phyloP scores from a whole-genome alignment of 2,797 vertebrate genomes.

The Coluber constrictor region DNA sequence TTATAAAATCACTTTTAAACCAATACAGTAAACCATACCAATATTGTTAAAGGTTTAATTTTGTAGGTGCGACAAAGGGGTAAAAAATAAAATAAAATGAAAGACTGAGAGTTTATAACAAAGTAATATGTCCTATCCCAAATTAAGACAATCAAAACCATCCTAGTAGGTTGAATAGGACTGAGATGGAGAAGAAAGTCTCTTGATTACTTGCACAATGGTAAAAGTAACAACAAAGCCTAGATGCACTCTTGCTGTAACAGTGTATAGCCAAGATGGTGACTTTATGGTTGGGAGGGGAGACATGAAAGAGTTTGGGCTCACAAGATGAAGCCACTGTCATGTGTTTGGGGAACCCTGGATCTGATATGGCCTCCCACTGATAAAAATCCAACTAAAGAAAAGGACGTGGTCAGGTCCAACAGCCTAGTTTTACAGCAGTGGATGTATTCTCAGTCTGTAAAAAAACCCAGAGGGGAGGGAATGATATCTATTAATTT shows the following conservation, averaged over 20 bases:
- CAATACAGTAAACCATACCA: neutral
- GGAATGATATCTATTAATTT: neutral
- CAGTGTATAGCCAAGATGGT: neutral
- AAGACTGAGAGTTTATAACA: neutral
- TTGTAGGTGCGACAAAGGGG: neutral
- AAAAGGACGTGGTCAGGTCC: neutral
- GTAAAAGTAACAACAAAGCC: neutral
- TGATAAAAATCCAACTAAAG: neutral
- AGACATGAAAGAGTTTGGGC: neutral
- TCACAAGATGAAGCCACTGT: neutral
- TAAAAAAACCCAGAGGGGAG: neutral
- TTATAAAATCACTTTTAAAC: neutral
- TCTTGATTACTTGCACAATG: neutral
- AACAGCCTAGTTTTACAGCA: neutral
- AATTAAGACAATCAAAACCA: neutral
- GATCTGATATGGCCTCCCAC: neutral
- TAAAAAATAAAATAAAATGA: neutral
- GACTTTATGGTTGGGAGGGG: neutral
- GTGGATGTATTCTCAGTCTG: neutral
- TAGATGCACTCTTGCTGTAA: neutral
- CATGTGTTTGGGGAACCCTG: neutral
- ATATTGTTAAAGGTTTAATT: neutral
- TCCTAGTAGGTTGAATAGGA: neutral
- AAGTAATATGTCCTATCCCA: neutral
- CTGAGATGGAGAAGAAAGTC: neutral